A percentile compares a stretch with the other conserved stretches of the same genome.
Evolutionary conservation across 2,113 vertebrate genomes (phyloP).

Genomic region (Aptenodytes patagonicus): DNA sequence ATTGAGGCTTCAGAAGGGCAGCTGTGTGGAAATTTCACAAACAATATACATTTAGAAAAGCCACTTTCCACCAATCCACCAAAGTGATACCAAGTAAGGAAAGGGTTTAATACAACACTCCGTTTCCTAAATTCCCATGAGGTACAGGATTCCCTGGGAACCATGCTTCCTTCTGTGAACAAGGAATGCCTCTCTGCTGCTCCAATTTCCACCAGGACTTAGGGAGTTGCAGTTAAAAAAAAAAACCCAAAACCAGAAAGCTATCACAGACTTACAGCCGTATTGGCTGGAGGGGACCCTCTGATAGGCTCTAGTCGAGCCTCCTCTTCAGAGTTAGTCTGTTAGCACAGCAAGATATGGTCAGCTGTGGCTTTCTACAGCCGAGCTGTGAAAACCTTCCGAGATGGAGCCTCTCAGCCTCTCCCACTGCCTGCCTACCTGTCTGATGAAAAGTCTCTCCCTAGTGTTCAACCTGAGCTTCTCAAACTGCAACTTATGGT

Average conservation of each 20-base stretch:
- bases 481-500: not conserved
- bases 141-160: not conserved
- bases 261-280: not conserved
- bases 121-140: not conserved
- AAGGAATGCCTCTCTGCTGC: not conserved
- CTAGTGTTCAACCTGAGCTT: not conserved
- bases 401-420: not conserved
- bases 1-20: not conserved
- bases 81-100: not conserved
- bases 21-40: not conserved
- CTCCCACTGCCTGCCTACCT: not conserved
- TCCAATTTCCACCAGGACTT: not conserved
- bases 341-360: not conserved
- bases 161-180: not conserved
- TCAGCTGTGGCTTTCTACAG: not conserved
- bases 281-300: not conserved
- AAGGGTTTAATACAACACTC: not conserved
- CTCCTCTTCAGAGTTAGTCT: not conserved
- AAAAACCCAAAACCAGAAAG: not conserved
- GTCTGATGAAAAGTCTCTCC: not conserved
- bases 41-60: not conserved
- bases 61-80: not conserved
- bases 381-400: not conserved
- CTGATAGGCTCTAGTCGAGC: not conserved
- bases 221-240: not conserved